These are phyloP conservation scores for Pelvicachromis taeniatus DNA, from an alignment of 2,113 vertebrate genomes.

Conservation along the genomic window DNA sequence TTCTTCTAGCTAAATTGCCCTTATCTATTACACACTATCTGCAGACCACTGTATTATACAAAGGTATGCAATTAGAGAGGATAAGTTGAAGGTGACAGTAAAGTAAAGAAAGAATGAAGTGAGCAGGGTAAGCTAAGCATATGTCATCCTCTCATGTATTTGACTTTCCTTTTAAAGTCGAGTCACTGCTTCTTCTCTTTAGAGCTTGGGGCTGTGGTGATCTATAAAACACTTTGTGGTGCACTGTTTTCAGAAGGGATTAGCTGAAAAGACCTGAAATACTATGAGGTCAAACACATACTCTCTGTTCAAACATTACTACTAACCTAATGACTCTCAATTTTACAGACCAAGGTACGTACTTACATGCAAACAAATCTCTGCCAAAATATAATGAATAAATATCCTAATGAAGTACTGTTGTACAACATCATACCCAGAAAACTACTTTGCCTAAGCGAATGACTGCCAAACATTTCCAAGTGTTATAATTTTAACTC, in stretches of 20 bases:
- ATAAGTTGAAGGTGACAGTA: neutral
- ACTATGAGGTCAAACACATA: neutral
- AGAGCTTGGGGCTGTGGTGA: neutral
- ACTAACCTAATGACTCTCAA: neutral
- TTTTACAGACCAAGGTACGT: neutral
- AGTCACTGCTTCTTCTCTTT: neutral
- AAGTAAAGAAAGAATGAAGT: neutral
- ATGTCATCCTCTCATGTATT: neutral
- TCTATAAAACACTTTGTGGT: neutral
- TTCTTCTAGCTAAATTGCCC: conserved; percentile 19
- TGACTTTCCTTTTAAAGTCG: neutral
- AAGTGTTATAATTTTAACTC: neutral
- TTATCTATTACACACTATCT: conserved; percentile 20
- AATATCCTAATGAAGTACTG: neutral
- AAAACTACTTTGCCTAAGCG: neutral
- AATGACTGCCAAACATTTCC: neutral
- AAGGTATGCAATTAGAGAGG: neutral
- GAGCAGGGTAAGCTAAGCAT: neutral
- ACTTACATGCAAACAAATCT: neutral
- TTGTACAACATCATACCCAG: neutral
- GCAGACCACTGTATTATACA: neutral
- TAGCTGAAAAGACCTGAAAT: neutral
- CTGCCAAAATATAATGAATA: neutral
- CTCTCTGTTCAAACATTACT: neutral
- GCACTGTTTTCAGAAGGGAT: neutral